A percentile compares a stretch with the other conserved stretches of the same genome.
Conservation (phyloP, 2,797 vertebrate genomes). For the Pangasius mekongensis region DNA sequence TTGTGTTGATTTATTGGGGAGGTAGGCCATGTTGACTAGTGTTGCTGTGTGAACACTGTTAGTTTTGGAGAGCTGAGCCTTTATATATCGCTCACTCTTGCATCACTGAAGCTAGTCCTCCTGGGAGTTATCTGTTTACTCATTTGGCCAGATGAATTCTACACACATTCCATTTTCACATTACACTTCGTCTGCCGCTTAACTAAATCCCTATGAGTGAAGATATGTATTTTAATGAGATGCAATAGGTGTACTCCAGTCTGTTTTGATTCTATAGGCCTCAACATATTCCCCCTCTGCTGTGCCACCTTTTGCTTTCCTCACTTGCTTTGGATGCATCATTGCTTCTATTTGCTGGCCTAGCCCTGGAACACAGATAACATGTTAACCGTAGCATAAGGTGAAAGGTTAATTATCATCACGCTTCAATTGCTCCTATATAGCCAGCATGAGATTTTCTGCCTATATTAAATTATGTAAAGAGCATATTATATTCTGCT, state of each 20-base stretch:
- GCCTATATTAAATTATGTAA: background rate
- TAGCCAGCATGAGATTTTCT: background rate
- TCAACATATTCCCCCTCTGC: background rate
- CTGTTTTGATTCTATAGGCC: constrained; percentile 22
- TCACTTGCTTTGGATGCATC: background rate
- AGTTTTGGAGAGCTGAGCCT: constrained; percentile 34
- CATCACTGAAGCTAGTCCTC: constrained; percentile 36
- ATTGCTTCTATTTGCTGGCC: constrained; percentile 6
- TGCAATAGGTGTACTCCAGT: background rate
- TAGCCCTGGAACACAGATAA: background rate
- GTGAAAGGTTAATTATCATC: constrained; percentile 19
- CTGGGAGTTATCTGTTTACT: constrained; percentile 48
- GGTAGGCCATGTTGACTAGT: constrained; percentile 51
- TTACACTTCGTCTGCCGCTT: constrained; percentile 22
- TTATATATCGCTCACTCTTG: constrained; percentile 37
- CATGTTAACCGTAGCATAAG: background rate
- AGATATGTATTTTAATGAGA: constrained; percentile 42
- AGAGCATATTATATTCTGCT: background rate
- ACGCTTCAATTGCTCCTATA: background rate
- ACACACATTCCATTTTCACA: constrained; percentile 29
- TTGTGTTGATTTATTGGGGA: constrained; percentile 54
- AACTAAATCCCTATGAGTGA: constrained; percentile 30
- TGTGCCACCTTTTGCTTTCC: background rate
- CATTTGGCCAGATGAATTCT: constrained; percentile 48
- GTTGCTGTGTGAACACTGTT: constrained; percentile 47